Base-by-base conservation (phyloP, 1,140 invertebrate species). In the Paraescarpia echinospica region DNA sequence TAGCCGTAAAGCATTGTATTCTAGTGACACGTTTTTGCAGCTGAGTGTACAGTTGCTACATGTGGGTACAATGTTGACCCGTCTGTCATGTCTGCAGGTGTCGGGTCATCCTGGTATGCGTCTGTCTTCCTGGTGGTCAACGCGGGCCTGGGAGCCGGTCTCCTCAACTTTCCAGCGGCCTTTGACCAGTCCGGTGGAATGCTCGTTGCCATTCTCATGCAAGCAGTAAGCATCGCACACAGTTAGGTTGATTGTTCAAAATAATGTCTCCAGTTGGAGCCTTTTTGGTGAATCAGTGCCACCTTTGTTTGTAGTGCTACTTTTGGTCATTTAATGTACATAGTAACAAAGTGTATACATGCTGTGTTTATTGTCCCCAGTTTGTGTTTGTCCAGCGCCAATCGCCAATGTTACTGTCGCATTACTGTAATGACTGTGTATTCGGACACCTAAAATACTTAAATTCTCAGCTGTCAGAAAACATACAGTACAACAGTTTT, bases 101-200 rank as follows among this genome's bases (percentile, higher is more conserved):
- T 92, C 95, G 97, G 97, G 93, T 97, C 97, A 33, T 96, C 96
- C 22, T 96, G 96, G 95, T 95, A 97, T 93, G 96, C 96, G 5
- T 97, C 97, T 31, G 96, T 97, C 22, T 97, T 98, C 95, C 95
- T 98, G 41, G 97, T 98, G 6, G 96, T 97, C 0, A 98, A 98
- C 96, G 97, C 97, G 2, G 97, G 97, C 0, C 94, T 98, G 0
- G 97, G 97, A 88, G 97, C 97, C 90, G 97, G 97, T 31, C 95
- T 98, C 8, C 96, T 98, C n/a, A 97, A 98, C 95, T 97, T 97
- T 94, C 97, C 97, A 9, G 96, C 97, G 93, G 97, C 97, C 9
- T 97, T 97, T 94, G 96, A 97, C 94, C 96, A 97, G 95, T 97
- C 97, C 77, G 97, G 97, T 31, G 97, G 97, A 6, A 95, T 98